Evolutionary conservation across 2,113 vertebrate genomes (phyloP), one percentile per base, ranked within the genome.

Genomic region (Onychostruthus taczanowskii): DNA sequence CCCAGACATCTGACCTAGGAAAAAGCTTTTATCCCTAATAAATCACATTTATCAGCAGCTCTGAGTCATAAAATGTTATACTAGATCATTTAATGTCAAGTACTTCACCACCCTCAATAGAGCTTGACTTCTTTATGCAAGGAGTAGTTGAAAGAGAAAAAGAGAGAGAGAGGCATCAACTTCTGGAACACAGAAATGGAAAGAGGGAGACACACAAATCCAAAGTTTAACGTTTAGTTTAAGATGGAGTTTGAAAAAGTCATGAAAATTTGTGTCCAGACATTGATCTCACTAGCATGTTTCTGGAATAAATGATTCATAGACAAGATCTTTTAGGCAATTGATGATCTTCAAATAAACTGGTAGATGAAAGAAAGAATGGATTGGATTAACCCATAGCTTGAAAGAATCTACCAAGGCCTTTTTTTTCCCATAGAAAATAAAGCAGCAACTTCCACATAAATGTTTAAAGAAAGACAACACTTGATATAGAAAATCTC

Each of bases 1-100:
- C 81, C 31, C 76, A 94, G 85, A 85, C 53, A 84, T 59, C 81
- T 95, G 77, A 81, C 90, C 87, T 74, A 86, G 52, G 64, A 78
- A 95, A 95, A 87, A 90, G 92, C 75, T 94, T 95, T 96, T 93
- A 63, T 93, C n/a, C 88, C 18, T 23, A 79, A 76, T 79, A 95
- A 93, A 70, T 92, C 33, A 61, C 67, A 81, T 93, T 93, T 80
- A 74, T 92, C 78, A 70, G 67, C 55, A 90, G 56, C 63, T 88
- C 58, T 93, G 87, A 96, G 87, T 93, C 75, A 92, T 79, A 85
- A 93, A 92, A 77, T 77, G 68, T 83, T 55, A 22, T 33, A 58
- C n/a, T 63, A 87, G 74, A 41, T 64, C 62, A 80, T 91, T 85
- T 94, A 75, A 85, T 80, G 67, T 84, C 41, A 89, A 80, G 55